Evolutionary conservation across 2,888 invertebrate species (phyloP), one percentile per base, ranked within the genome.

Genomic region (Onchidella celtica): DNA sequence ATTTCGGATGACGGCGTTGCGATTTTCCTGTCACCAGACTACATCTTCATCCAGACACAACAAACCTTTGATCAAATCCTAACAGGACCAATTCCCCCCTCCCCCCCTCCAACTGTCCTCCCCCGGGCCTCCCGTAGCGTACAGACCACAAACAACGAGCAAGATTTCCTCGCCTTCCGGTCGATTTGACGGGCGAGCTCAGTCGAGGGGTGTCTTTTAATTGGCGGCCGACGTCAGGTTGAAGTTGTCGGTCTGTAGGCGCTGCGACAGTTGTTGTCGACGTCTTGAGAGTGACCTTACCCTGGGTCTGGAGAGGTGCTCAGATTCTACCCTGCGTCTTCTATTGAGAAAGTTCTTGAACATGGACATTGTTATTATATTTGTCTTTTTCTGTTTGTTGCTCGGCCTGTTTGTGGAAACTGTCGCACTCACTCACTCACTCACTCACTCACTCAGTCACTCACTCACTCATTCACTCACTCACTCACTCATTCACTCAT

Each of bases 131-230:
- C 47, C 17, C 47, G 17, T 47, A 47, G 17, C 17, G 47, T 47
- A 11, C 47, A 6, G 47, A 47, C 47, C 47, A 47, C 47, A 17
- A 17, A 47, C 6, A 17, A 6, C 47, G 47, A 47, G 17, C 6
- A 6, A 17, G 47, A 17, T 17, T 47, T 47, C 47, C 9, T 65
- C 32, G 29, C n/a, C 65, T 65, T 68, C 68, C 68, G 68, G 36
- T 36, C 38, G 34, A 36, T 34, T 68, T 34, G 68, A 68, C 68
- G 36, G 34, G 11, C 36, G 36, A n/a, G 36, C 17, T 1, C 36
- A 21, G 68, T 34, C 68, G 32, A 34, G 21, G 68, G 68, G 68
- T 68, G 68, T 68, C 68, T 36, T 38, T 65, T 68, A 68, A 68
- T 68, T 38, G 68, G 2, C 36, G 68, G 36, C 21, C 24, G 68